Percentiles rank a stretch among this genome's conserved stretches.
These are phyloP conservation scores for Trisateles emortualis DNA, from an alignment of 2,888 invertebrate species.

Conservation along the genomic window DNA sequence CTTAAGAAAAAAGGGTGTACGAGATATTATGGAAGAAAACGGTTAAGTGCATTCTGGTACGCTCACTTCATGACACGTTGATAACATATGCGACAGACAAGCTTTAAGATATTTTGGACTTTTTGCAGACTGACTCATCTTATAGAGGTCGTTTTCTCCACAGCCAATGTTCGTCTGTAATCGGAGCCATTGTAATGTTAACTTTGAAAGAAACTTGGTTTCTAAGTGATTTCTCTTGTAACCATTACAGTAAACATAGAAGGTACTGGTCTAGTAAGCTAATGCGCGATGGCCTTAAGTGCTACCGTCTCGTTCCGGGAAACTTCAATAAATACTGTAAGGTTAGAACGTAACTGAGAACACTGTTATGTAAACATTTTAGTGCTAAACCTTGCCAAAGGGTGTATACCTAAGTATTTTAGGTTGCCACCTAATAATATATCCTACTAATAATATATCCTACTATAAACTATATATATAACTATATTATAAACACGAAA, in stretches of 20 bases:
- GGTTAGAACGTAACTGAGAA: conserved; percentile 7
- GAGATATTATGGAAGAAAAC: too few species aligned
- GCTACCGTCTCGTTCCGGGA: conserved; percentile 46
- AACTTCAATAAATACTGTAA: conserved; percentile 32
- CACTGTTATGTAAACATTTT: conserved; percentile 25
- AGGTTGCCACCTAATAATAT: too few species aligned
- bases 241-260: conserved; percentile 47
- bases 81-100: conserved; percentile 23
- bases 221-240: conserved; percentile 64
- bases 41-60: conserved; percentile 1
- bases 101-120: conserved; percentile 16
- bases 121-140: conserved; percentile 26
- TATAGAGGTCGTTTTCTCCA: conserved; percentile 48
- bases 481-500: too few species aligned
- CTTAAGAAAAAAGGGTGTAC: too few species aligned
- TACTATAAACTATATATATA: too few species aligned
- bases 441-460: too few species aligned
- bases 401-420: background rate
- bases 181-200: conserved; percentile 35
- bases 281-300: conserved; percentile 47
- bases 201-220: conserved; percentile 41
- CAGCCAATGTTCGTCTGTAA: conserved; percentile 23
- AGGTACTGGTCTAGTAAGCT: conserved; percentile 49
- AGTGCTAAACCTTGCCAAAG: conserved; percentile 11
- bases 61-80: conserved; percentile 7